Evolutionary conservation across 2,888 invertebrate genomes (phyloP), one percentile per base, ranked within the genome.

Genomic region (Pollenia angustigena): DNA sequence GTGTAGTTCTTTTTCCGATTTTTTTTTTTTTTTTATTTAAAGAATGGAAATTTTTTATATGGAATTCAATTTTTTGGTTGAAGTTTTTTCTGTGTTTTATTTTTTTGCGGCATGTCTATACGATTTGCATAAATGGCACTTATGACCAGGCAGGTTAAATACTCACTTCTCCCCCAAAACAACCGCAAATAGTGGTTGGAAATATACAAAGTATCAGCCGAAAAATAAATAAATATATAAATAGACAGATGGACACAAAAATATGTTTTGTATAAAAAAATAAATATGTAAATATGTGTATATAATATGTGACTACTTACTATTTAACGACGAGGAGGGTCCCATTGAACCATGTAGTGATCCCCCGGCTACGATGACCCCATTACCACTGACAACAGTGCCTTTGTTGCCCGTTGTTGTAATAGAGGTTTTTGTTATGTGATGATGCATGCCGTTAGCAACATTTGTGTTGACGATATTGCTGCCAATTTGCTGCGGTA

Each of bases 271-370:
- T 40, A 48, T n/a, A 66, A 56, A 56, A 52, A 56, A 54, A n/a
- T n/a, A 48, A 10, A 23, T 60, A 50, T 23, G 3, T 14, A 50
- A 9, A 56, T 58, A 40, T 56, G 56, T 46, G 2, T 46, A 68
- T 50, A 50, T 8, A 64, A 69, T 32, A 50, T 48, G 66, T 84
- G 3, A 23, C 32, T 79, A 92, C 92, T 92, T 89, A 92, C 92
- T 90, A 88, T 92, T 92, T 89, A 91, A 90, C 87, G 90, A 90
- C 89, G 92, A 92, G 89, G 90, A 91, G 88, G 91, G 91, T 81
- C 89, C 90, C 88, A 87, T 83, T 68, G 87, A 81, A 89, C 90
- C 75, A 71, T 78, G 83, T 12, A 78, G 18, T 48, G 83, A 78
- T 32, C 92, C 91, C 80, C 91, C 92, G 78, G 91, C 88, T 58